Conservation (phyloP, 1,140 invertebrate species). For the Drosophila mauritiana region DNA sequence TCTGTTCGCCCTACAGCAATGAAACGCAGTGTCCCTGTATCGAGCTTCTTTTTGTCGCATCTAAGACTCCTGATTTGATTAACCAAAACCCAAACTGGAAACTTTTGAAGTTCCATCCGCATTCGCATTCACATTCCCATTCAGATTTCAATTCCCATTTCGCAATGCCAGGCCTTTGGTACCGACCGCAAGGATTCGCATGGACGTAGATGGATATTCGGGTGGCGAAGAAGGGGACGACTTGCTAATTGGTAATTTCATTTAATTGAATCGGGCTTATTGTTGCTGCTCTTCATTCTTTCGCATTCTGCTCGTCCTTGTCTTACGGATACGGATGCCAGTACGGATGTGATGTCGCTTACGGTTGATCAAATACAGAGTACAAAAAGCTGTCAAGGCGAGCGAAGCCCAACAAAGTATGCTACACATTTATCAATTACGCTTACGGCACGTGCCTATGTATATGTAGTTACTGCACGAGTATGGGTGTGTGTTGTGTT, state of each 20-base stretch:
- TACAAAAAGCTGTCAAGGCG: constrained; percentile 59
- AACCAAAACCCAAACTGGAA: constrained; percentile 33
- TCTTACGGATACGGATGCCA: constrained; percentile 24
- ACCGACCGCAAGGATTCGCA: constrained; percentile 13
- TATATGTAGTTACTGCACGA: constrained; percentile 27
- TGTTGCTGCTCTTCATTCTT: not conserved
- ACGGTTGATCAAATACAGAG: constrained; percentile 44
- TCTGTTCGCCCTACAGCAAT: not conserved
- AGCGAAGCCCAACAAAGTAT: constrained; percentile 78
- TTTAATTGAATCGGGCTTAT: constrained; percentile 39
- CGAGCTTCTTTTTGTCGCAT: constrained; percentile 5
- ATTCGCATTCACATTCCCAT: constrained; percentile 22
- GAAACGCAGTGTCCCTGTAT: constrained; percentile 23
- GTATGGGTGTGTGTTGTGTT: not conserved
- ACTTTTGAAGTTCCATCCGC: constrained; percentile 34
- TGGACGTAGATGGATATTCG: not conserved
- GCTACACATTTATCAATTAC: constrained; percentile 69
- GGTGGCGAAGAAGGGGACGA: not conserved
- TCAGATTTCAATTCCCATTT: constrained; percentile 25
- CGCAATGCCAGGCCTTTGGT: not conserved
- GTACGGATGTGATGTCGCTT: constrained; percentile 47
- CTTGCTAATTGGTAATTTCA: constrained; percentile 51
- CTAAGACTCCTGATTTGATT: constrained; percentile 33
- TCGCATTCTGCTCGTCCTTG: constrained; percentile 1
- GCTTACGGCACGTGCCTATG: constrained; percentile 44